Base-by-base conservation (phyloP, 2,113 vertebrate species). In the Porphyrio hochstetteri region DNA sequence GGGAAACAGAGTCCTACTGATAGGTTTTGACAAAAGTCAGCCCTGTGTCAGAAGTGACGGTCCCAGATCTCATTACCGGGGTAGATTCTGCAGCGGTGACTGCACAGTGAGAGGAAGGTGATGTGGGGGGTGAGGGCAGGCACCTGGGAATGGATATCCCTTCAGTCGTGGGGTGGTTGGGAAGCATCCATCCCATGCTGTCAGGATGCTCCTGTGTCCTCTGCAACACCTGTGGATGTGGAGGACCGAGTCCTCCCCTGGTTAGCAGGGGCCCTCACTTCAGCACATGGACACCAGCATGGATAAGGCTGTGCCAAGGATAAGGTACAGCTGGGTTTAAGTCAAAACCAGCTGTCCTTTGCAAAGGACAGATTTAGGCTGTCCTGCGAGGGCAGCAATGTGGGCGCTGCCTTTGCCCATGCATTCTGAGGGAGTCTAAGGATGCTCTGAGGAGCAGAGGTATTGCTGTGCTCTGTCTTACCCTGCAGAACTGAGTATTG, bases 1-100 rank as follows among this genome's bases (percentile, higher is more conserved):
- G 33, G 90, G 76, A 86, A 97, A 86, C 48, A 59, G 82, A 88
- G 84, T 38, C 64, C 61, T 53, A 21, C 18, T 80, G 85, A 79
- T 8, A 60, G 70, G 56, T 85, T 97, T 94, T 95, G 86, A 92
- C 93, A 91, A 89, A 82, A 96, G 67, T 5, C 87, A 93, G 71
- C 68, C 79, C 94, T 35, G 1, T 46, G 64, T 77, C 75, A 67
- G 57, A 44, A 79, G 48, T 5, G 48, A 57, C 8, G 8, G 77
- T 57, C 65, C 72, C 9, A 1, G 61, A 57, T 76, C 83, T 40
- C 38, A 2, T 42, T 27, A 25, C 7, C 1, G 9, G 89, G 81
- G 38, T 65, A 88, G 86, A 48, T 38, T 64, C 74, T 46, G 52
- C 1, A 0, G 42, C 25, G 55, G 18, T 33, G 36, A 40, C 76